Evolutionary conservation across 2,888 invertebrate species (phyloP), one percentile per base, ranked within the genome.

Genomic region (Pimpla rufipes): DNA sequence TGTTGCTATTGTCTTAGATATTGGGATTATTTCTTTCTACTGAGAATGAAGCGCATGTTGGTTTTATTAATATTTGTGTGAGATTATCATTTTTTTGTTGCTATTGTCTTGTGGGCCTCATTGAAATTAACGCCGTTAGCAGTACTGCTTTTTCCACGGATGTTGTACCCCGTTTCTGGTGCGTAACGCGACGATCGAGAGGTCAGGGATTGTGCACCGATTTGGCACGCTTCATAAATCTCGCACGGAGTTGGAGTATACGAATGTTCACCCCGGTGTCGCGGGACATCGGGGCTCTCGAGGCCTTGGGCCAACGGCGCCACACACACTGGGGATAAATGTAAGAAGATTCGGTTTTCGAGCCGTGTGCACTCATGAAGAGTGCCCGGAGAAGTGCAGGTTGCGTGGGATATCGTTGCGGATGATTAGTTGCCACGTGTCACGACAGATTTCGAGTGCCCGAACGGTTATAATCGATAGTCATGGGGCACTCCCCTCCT

Each of bases 191-290:
- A 74, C 88, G 87, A 90, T 90, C 87, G 88, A 90, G 89, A 89
- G 90, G 90, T 90, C 90, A 90, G 90, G 90, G 91, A 90, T 91
- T 90, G 88, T 87, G 87, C 88, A 84, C 83, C 88, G 89, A 90
- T 91, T 91, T 88, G 90, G 88, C 88, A 89, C 89, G 90, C 89
- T 88, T 85, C 90, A 91, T 91, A 91, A 91, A 91, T 91, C 91
- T 90, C 83, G 76, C 80, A n/a, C 81, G 83, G 88, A 88, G 88
- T 80, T 73, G 80, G 73, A 79, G 70, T 77, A 86, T 87, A 86
- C 81, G 85, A 91, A 89, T 88, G 88, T 87, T 87, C 88, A 79
- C 81, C 85, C 84, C 84, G 10, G 11, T 71, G 42, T 29, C 29
- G n/a, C 29, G 45, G 40, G 77, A 57, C 59, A 74, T 73, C 73